Conservation (phyloP, 2,113 vertebrate genomes). For the Atrichornis clamosus region DNA sequence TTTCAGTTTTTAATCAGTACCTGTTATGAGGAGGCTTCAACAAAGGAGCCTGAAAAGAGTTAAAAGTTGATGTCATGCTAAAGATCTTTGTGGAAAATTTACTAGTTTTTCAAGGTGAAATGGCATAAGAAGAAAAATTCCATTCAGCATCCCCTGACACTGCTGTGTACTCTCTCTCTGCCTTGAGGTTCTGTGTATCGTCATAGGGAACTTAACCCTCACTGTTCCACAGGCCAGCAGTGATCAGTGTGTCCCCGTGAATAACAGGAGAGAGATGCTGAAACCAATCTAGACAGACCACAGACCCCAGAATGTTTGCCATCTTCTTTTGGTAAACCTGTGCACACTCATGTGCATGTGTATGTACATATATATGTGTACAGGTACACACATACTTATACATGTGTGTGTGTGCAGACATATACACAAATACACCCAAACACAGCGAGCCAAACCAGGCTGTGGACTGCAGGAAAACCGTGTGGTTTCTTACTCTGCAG, state of each 20-base stretch:
- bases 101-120: not conserved
- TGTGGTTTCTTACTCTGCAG: not conserved
- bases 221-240: not conserved
- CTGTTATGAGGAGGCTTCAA: not conserved
- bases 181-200: not conserved
- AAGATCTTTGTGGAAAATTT: not conserved
- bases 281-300: not conserved
- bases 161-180: not conserved
- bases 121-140: not conserved
- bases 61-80: not conserved
- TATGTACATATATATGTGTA: not conserved
- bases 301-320: not conserved
- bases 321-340: not conserved
- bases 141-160: not conserved
- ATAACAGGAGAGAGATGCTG: not conserved
- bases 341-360: fast-evolving
- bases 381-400: fast-evolving
- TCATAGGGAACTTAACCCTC: not conserved
- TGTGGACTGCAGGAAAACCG: not conserved
- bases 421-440: not conserved
- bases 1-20: not conserved
- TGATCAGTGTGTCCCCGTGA: not conserved
- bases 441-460: not conserved
- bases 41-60: not conserved
- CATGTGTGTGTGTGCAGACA: fast-evolving